Evolutionary conservation across 2,888 invertebrate species (phyloP), one percentile per base, ranked within the genome.

Genomic region (Ptychoptera contaminata): DNA sequence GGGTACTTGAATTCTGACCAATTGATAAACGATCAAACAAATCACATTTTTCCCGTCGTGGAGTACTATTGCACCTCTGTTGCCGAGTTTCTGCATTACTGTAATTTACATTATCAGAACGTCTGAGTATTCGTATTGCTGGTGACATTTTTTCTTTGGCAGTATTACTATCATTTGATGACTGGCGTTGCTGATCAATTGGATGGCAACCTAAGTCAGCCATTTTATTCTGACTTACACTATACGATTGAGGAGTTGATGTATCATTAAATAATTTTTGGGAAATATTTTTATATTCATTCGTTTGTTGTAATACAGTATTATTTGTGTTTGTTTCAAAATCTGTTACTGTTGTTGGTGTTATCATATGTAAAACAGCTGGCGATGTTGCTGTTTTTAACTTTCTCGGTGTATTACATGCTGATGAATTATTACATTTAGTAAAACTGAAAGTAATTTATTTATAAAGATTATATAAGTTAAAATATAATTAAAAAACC

Each of bases 361-460:
- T 31, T 34, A 32, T 12, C 5, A 16, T 8, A 11, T 2, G 5
- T 29, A 29, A 29, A 35, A 35, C 37, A 37, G 42, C 35, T 42
- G 36, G 38, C 10, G 34, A 37, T 16, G 40, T 10, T 16, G 42
- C 10, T 43, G 35, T 23, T 39, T 42, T 12, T 12, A 35, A 9
- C 38, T 51, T 49, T 43, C 46, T 40, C 30, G 51, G 51, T 43
- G 51, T 51, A 41, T 50, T 51, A 40, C 50, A 52, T 35, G 50
- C 36, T 37, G 51, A 51, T 44, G 51, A 44, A 45, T 47, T 46
- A 44, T 45, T 46, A n/a, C 44, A 45, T 41, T 47, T 51, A 14
- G 48, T 45, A 45, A 50, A 50, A 43, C 52, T 52, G 42, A 47
- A 49, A 44, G 12, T 36, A 36, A 12, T 32, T 42, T 42, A 23